Percentiles rank a stretch among this genome's conserved stretches.
Conservation (phyloP, 2,888 invertebrate genomes). For the Acleris cristana region DNA sequence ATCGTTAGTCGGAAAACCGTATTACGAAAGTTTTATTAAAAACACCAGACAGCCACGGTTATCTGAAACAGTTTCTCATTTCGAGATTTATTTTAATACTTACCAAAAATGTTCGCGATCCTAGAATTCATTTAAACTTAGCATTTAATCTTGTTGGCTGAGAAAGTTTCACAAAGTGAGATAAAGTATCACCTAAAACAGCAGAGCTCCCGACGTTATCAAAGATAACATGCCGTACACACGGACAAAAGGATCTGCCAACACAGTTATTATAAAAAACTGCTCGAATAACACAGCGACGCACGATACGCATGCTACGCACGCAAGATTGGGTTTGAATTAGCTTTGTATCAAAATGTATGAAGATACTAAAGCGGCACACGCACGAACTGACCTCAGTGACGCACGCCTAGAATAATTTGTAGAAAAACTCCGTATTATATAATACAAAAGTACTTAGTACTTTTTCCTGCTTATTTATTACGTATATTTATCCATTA, state of each 20-base stretch:
- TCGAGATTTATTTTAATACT: conserved; percentile 54
- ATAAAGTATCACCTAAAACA: conserved; percentile 77
- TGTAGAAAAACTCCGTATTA: no score
- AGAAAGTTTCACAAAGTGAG: conserved; percentile 73
- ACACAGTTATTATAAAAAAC: neutral
- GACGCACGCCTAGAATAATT: no score
- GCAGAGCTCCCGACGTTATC: conserved; percentile 63
- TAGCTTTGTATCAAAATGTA: no score
- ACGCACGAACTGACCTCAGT: no score
- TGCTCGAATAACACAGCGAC: no score
- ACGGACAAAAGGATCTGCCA: conserved; percentile 6
- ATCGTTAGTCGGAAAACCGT: conserved; percentile 17
- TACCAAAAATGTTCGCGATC: conserved; percentile 63
- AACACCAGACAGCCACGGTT: conserved; percentile 37
- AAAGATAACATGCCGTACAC: conserved; percentile 59
- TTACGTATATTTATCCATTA: no score
- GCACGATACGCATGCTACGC: no score
- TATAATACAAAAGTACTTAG: no score
- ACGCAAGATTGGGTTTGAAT: no score
- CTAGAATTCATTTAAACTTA: conserved; percentile 81
- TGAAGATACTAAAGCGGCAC: no score
- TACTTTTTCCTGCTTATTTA: no score
- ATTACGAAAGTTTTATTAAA: conserved; percentile 38
- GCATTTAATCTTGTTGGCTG: conserved; percentile 78
- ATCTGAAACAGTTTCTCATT: conserved; percentile 49